phyloP scores from a whole-genome alignment of 1,140 invertebrate genomes.

The Tetraneura akinire region DNA sequence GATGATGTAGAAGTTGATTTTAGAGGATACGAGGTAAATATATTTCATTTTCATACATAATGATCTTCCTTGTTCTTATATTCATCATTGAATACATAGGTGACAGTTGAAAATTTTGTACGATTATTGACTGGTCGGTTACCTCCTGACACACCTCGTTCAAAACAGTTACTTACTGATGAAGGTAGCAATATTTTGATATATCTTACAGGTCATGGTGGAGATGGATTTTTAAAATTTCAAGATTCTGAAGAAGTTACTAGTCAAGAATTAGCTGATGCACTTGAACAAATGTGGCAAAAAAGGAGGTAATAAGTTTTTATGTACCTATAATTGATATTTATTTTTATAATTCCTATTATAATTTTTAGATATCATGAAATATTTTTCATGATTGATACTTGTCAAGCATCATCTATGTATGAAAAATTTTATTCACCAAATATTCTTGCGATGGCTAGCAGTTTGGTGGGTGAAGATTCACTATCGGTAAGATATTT shows the following conservation, averaged over 20 bases:
- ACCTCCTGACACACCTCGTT: slow-evolving; percentile 74
- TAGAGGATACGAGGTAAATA: slow-evolving; percentile 87
- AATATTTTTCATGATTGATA: slow-evolving; percentile 98
- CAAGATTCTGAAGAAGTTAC: slow-evolving; percentile 99
- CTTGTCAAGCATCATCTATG: slow-evolving; percentile 98
- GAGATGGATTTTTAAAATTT: slow-evolving; percentile 98
- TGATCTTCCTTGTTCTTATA: slow-evolving; percentile 33
- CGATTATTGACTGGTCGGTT: slow-evolving; percentile 90
- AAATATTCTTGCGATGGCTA: slow-evolving; percentile 95
- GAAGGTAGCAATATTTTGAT: slow-evolving; percentile 97
- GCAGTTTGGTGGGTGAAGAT: slow-evolving; percentile 96
- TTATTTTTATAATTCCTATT: not conserved
- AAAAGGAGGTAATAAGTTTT: slow-evolving; percentile 74
- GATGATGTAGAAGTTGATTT: slow-evolving; percentile 99
- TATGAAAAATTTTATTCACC: slow-evolving; percentile 98
- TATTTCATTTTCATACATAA: slow-evolving; percentile 4
- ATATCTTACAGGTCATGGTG: slow-evolving; percentile 96
- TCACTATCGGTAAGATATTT: slow-evolving; percentile 57
- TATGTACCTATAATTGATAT: not conserved
- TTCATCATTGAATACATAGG: slow-evolving; percentile 60
- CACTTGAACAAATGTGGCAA: slow-evolving; percentile 99
- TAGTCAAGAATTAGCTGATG: slow-evolving; percentile 97
- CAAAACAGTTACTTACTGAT: slow-evolving; percentile 93
- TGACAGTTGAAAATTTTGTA: slow-evolving; percentile 98
- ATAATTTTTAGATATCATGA: slow-evolving; percentile 84